Evolutionary conservation across 2,888 invertebrate genomes (phyloP).

Genomic region (Cataglyphis albicans): DNA sequence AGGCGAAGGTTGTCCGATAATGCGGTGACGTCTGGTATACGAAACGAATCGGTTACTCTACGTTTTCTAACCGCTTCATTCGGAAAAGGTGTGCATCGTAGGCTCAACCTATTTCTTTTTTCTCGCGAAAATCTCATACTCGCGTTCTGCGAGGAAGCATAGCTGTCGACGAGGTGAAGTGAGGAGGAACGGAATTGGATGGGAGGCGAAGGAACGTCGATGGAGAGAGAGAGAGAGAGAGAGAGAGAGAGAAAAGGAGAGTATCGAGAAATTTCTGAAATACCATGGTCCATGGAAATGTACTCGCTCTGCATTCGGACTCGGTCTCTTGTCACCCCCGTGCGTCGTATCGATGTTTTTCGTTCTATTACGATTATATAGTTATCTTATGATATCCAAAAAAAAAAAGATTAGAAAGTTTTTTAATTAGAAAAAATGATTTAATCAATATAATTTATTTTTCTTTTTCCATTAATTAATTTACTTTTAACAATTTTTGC

Average conservation of each 20-base stretch:
- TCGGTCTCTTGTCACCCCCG: conserved; percentile 50
- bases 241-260: conserved; percentile 63
- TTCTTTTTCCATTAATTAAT: neutral
- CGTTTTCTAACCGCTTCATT: conserved; percentile 52
- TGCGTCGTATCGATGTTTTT: neutral
- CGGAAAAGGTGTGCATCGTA: conserved; percentile 44
- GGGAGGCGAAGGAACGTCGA: conserved; percentile 65
- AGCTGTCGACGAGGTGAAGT: neutral
- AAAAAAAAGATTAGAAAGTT: neutral
- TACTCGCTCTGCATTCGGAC: conserved; percentile 76
- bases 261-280: conserved; percentile 77
- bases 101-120: conserved; percentile 56
- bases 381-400: neutral
- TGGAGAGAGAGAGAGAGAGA: conserved; percentile 63
- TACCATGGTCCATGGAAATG: conserved; percentile 76
- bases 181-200: neutral
- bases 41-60: conserved; percentile 64
- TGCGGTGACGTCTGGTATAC: conserved; percentile 52
- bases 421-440: neutral
- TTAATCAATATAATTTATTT: neutral
- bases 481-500: neutral
- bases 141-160: neutral
- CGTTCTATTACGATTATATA: neutral
- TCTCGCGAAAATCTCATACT: conserved; percentile 58
- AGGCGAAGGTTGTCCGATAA: conserved; percentile 33